Conservation (phyloP, 2,113 vertebrate species). For the Pavo muticus region DNA sequence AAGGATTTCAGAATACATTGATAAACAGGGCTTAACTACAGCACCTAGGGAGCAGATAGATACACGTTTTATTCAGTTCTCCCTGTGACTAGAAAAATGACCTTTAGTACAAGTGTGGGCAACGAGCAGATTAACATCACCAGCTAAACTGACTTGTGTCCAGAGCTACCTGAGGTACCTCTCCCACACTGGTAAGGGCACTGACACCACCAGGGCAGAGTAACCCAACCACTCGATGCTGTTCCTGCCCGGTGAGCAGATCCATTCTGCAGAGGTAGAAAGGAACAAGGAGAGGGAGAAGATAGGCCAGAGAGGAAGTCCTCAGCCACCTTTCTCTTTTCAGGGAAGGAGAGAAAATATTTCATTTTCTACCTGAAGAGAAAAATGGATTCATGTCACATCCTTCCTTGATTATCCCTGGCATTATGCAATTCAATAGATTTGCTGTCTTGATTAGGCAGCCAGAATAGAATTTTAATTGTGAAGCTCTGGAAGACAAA, state of each 20-base stretch:
- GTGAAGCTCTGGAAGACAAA: constrained; percentile 63
- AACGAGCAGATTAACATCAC: fast-evolving
- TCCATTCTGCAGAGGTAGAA: neutral
- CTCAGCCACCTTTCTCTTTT: constrained; percentile 27
- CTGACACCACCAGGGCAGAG: neutral
- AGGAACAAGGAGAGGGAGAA: neutral
- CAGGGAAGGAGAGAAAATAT: constrained; percentile 39
- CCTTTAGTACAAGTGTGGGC: neutral
- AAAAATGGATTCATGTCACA: constrained; percentile 73
- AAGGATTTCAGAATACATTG: neutral
- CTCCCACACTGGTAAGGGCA: neutral
- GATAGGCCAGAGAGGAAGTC: neutral
- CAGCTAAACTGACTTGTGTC: neutral
- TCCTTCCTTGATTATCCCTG: constrained; percentile 67
- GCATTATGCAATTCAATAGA: constrained; percentile 74
- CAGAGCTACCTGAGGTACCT: neutral
- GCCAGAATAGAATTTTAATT: constrained; percentile 75
- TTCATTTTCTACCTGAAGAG: constrained; percentile 65
- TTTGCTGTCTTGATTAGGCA: constrained; percentile 74
- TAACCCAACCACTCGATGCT: neutral
- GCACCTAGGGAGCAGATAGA: neutral
- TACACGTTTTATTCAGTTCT: neutral
- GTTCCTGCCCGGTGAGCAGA: neutral
- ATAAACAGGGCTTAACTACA: neutral
- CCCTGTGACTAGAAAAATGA: neutral